phyloP scores from a whole-genome alignment of 2,113 vertebrate genomes.

The Ailuropoda melanoleuca region DNA sequence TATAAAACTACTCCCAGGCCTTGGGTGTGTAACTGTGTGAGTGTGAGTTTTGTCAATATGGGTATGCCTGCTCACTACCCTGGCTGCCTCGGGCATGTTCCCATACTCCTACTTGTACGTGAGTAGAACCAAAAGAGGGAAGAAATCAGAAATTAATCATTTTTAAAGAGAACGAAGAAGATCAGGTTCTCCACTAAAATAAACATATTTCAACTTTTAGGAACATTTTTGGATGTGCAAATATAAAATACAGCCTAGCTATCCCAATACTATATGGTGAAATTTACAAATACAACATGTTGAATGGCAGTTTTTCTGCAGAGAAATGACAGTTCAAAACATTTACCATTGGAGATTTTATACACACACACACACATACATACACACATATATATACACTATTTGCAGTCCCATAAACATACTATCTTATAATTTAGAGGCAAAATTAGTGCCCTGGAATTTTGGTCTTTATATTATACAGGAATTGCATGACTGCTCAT shows the following conservation, averaged over 20 bases:
- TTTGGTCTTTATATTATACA: constrained; percentile 77
- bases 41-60: not conserved
- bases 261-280: not conserved
- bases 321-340: constrained; percentile 50
- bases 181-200: constrained; percentile 58
- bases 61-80: not conserved
- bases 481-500: constrained; percentile 77
- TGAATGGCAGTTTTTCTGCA: constrained; percentile 57
- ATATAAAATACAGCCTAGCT: constrained; percentile 61
- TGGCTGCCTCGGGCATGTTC: not conserved
- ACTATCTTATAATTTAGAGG: constrained; percentile 62
- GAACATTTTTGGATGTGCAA: constrained; percentile 36
- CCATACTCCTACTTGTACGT: not conserved
- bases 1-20: constrained; percentile 64
- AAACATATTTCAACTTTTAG: constrained; percentile 1
- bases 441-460: constrained; percentile 68
- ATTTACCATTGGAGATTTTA: not conserved
- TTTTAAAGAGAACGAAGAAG: constrained; percentile 62
- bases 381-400: not conserved
- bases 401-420: constrained; percentile 60
- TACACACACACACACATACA: constrained; percentile 16
- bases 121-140: constrained; percentile 61
- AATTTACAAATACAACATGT: constrained; percentile 53
- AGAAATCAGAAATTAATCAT: constrained; percentile 42
- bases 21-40: not conserved